Evolutionary conservation across 2,888 invertebrate species (phyloP).

Genomic region (Halocaridina rubra): DNA sequence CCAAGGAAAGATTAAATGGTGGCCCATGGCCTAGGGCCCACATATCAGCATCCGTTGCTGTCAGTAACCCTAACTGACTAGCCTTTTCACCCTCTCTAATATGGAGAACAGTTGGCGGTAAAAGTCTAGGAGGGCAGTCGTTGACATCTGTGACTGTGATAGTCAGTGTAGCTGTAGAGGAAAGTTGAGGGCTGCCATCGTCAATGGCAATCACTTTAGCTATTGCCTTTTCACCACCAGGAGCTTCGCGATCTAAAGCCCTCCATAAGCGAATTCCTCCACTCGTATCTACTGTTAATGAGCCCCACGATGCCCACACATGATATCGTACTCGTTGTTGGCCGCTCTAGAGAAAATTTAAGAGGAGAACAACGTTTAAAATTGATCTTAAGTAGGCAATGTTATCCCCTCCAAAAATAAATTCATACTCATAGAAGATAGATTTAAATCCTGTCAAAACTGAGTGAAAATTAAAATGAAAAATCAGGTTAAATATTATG

Average conservation of each 20-base stretch:
- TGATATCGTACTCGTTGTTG: background rate
- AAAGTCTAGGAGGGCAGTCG: background rate
- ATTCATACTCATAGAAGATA: too few species aligned
- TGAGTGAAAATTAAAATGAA: too few species aligned
- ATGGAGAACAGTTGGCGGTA: background rate
- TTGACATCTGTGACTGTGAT: background rate
- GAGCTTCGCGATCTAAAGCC: background rate
- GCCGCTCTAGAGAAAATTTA: background rate
- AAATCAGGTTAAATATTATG: too few species aligned
- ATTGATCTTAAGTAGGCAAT: too few species aligned
- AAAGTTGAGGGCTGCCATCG: background rate
- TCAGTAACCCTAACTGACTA: slow-evolving; percentile 5
- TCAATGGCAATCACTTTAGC: background rate
- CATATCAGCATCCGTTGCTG: slow-evolving; percentile 33
- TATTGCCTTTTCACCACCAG: background rate
- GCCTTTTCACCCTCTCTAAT: background rate
- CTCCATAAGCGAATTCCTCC: background rate
- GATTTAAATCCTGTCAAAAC: too few species aligned
- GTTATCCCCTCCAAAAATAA: too few species aligned
- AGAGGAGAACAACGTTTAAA: background rate
- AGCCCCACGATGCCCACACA: background rate
- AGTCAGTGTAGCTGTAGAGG: background rate
- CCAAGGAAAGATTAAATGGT: slow-evolving; percentile 36
- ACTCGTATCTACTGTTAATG: background rate
- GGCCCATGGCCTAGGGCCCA: slow-evolving; percentile 47